These are phyloP conservation scores for Sardina pilchardus DNA, from an alignment of 2,113 vertebrate species.

Conservation along the genomic window DNA sequence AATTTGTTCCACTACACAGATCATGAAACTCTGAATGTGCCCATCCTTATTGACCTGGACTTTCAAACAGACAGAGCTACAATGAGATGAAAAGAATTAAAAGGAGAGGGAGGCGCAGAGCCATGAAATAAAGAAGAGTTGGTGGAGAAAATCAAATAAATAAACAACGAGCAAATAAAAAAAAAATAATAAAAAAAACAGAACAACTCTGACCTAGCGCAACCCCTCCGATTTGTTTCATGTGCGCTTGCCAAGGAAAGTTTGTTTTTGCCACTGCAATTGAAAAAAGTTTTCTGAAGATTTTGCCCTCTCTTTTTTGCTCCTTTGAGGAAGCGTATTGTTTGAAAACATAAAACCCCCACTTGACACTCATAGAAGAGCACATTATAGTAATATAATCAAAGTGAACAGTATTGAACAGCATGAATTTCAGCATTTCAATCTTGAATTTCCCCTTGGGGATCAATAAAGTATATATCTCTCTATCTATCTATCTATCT, in stretches of 20 bases:
- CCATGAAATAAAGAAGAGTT: constrained; percentile 74
- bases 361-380: constrained; percentile 26
- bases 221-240: constrained; percentile 65
- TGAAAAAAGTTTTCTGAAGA: constrained; percentile 42
- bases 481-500: no score
- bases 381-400: no score
- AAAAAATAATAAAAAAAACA: constrained; percentile 1
- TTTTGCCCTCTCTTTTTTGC: constrained; percentile 12
- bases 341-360: constrained; percentile 33
- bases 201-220: constrained; percentile 72
- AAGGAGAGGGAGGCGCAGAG: constrained; percentile 74
- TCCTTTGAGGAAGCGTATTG: neutral
- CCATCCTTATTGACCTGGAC: constrained; percentile 94
- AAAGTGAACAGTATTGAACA: no score
- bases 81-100: constrained; percentile 87
- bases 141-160: constrained; percentile 5
- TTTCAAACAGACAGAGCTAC: constrained; percentile 80
- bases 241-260: constrained; percentile 55
- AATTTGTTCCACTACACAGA: constrained; percentile 99
- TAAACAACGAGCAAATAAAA: constrained; percentile 65
- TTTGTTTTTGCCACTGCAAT: constrained; percentile 43
- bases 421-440: no score
- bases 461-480: no score
- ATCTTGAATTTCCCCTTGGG: no score
- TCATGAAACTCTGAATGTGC: constrained; percentile 94